Evolutionary conservation across 2,888 invertebrate species (phyloP).

Genomic region (Plusia festucae): DNA sequence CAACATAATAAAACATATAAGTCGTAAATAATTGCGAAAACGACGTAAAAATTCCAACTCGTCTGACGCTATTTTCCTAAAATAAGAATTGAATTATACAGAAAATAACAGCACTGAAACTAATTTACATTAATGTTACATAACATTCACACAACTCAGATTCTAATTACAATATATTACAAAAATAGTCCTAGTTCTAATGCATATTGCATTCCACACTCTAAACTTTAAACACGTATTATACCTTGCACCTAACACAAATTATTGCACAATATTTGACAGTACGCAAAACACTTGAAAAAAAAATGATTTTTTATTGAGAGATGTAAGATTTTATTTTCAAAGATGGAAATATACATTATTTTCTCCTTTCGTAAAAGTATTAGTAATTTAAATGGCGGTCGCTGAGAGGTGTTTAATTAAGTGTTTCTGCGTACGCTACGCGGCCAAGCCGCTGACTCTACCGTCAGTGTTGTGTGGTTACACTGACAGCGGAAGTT

Average conservation of each 20-base stretch:
- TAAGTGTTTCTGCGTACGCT: conserved; percentile 63
- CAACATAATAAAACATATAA: not conserved
- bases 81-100: not conserved
- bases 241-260: not conserved
- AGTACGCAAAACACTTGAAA: too few relatives aligned
- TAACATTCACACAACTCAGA: not conserved
- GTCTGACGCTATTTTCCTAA: not conserved
- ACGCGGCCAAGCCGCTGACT: conserved; percentile 41
- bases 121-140: not conserved
- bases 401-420: conserved; percentile 61
- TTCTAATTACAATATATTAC: not conserved
- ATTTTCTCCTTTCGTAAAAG: conserved; percentile 36
- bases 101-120: not conserved
- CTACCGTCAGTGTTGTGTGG: conserved; percentile 34
- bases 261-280: too few relatives aligned
- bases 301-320: too few relatives aligned
- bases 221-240: not conserved
- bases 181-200: not conserved
- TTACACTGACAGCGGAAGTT: conserved; percentile 40
- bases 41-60: not conserved
- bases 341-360: conserved; percentile 9
- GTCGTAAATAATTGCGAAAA: not conserved
- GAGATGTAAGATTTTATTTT: too few relatives aligned
- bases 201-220: not conserved
- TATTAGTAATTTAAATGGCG: conserved; percentile 48